Conservation (phyloP, 2,113 vertebrate species). For the Megaceryle torquata region DNA sequence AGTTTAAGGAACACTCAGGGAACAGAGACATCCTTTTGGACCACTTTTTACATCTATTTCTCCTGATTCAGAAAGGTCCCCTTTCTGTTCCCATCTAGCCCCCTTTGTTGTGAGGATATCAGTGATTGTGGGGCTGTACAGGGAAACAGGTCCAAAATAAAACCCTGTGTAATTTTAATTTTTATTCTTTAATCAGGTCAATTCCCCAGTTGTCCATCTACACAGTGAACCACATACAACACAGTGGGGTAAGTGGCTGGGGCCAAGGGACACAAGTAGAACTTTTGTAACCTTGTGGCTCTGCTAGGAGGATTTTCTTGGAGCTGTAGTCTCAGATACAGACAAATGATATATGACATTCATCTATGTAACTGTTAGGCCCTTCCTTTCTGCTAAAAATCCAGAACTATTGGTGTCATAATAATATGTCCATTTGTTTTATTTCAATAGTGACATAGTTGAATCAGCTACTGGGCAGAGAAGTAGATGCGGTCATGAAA, state of each 20-base stretch:
- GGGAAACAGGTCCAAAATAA: neutral
- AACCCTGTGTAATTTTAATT: neutral
- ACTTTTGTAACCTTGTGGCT: neutral
- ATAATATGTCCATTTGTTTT: neutral
- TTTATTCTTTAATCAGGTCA: neutral
- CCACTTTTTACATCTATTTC: neutral
- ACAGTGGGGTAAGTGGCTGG: neutral
- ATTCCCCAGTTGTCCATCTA: neutral
- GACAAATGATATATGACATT: neutral
- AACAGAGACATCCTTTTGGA: neutral
- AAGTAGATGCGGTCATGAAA: neutral
- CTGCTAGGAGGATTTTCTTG: neutral
- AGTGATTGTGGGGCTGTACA: neutral
- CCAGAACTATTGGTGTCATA: neutral
- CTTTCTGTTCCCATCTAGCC: neutral
- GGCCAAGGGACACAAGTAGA: neutral
- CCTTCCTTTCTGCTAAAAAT: neutral
- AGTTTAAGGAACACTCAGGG: neutral
- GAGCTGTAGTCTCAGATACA: neutral
- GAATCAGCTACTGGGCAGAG: neutral
- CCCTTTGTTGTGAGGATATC: neutral
- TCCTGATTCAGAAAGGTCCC: neutral
- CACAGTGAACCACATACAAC: neutral
- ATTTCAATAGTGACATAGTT: neutral
- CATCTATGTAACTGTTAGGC: neutral